Percentiles rank a stretch among this genome's conserved stretches.
phyloP scores from a whole-genome alignment of 2,113 vertebrate species.

The Epinephelus fuscoguttatus region DNA sequence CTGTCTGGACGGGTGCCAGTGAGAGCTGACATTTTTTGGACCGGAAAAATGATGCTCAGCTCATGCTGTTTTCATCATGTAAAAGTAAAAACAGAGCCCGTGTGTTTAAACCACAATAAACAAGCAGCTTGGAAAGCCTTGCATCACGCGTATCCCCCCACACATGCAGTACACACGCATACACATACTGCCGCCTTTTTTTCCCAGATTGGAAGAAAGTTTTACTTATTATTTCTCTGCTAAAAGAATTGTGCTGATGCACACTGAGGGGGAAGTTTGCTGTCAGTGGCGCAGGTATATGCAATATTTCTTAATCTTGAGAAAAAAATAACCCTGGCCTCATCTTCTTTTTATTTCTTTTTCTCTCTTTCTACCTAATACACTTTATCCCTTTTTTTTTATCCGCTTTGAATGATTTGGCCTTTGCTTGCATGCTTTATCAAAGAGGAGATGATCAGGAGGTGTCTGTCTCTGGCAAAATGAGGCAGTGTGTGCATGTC shows the following conservation, averaged over 20 bases:
- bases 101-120: slow-evolving; percentile 46
- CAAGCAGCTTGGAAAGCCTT: slow-evolving; percentile 63
- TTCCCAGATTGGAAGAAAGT: slow-evolving; percentile 34
- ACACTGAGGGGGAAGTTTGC: slow-evolving; percentile 46
- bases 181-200: background rate
- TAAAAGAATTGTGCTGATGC: slow-evolving; percentile 66
- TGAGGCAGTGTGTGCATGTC: slow-evolving; percentile 54
- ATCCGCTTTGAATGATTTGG: slow-evolving; percentile 57
- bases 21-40: slow-evolving; percentile 11
- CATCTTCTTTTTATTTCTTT: slow-evolving; percentile 39
- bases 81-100: background rate
- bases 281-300: slow-evolving; percentile 54
- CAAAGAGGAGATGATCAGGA: slow-evolving; percentile 59
- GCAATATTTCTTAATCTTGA: slow-evolving; percentile 61
- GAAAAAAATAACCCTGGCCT: slow-evolving; percentile 50
- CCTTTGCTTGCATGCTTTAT: slow-evolving; percentile 61
- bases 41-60: background rate
- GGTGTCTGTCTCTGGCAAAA: slow-evolving; percentile 53
- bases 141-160: slow-evolving; percentile 55
- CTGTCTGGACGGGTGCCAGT: background rate
- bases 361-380: slow-evolving; percentile 22
- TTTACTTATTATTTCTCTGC: slow-evolving; percentile 59
- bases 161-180: background rate
- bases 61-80: slow-evolving; percentile 37
- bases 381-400: slow-evolving; percentile 32